Base-by-base conservation (phyloP, 2,113 vertebrate genomes). In the Puma concolor region DNA sequence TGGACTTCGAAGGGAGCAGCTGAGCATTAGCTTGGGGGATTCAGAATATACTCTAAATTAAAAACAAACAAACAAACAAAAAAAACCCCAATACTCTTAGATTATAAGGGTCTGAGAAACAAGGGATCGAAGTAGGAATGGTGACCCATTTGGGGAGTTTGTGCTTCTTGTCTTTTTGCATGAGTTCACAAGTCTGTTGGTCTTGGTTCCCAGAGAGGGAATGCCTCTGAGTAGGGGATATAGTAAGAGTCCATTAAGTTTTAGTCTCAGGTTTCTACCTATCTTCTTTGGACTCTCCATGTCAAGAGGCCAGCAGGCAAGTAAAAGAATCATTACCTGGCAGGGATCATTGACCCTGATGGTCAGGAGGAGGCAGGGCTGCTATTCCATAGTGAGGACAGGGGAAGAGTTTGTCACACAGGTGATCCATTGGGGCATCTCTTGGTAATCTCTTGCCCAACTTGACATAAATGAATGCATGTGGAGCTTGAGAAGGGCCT, bases 31-130 rank as follows among this genome's bases (percentile, higher is more conserved):
- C 2, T 38, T 48, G 48, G 33, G 31, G 63, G n/a, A 72, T 72
- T 33, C 41, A 64, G 12, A 57, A 29, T 23, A 50, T 15, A 60
- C 21, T 80, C 44, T 85, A 80, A 90, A 83, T 48, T 17, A 86
- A 38, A 21, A 38, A 57, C 36, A 36, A 36, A 36, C 36, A 36
- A 36, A 36, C 36, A 67, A 71, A 71, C 0, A 52, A 57, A 38
- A 16, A 38, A 72, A 38, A 0, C 0, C 0, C 4, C n/a, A 44
- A 57, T 6, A 48, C 8, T 84, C 12, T 38, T 7, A 52, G 38
- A 57, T n/a, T 94, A 48, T 50, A 57, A 41, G 23, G 33, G 38
- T 88, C 44, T 3, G 21, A 81, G 66, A 80, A 94, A 94, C 14
- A 91, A 54, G 36, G 25, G 11, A n/a, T 69, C 50, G 48, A 84